phyloP scores from a whole-genome alignment of 92 coral and sea anemone genomes.

The Porites rus region DNA sequence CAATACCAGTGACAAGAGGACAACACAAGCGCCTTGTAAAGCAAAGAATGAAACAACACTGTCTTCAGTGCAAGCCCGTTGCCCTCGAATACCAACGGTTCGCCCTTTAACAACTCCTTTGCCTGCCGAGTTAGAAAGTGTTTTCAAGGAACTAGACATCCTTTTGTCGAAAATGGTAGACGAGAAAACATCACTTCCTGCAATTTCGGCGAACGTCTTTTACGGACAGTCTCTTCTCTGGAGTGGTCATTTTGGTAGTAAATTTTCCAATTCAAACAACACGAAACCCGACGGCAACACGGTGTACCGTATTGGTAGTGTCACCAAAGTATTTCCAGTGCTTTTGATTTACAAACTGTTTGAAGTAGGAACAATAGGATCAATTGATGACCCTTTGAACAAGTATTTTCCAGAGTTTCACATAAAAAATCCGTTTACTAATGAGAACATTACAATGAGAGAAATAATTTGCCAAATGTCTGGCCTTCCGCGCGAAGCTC shows the following conservation, averaged over 20 bases:
- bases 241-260: constrained; percentile 75
- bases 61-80: constrained; percentile 3
- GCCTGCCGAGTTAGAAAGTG: constrained; percentile 44
- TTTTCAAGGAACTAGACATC: constrained; percentile 39
- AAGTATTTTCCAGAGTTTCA: constrained; percentile 84
- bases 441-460: constrained; percentile 80
- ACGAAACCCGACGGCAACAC: constrained; percentile 59
- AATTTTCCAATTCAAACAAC: constrained; percentile 21
- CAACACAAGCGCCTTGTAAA: background rate
- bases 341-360: constrained; percentile 72
- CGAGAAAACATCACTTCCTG: constrained; percentile 58
- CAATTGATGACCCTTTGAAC: constrained; percentile 80
- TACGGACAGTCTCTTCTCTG: constrained; percentile 64
- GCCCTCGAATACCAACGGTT: constrained; percentile 66
- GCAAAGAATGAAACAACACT: background rate
- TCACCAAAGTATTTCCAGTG: constrained; percentile 77
- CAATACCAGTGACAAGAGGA: background rate
- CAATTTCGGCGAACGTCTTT: constrained; percentile 72
- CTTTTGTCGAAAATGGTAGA: constrained; percentile 50
- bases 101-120: constrained; percentile 53
- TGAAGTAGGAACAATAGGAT: constrained; percentile 68
- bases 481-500: constrained; percentile 83
- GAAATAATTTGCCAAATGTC: constrained; percentile 84
- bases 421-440: constrained; percentile 77
- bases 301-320: constrained; percentile 76